Base-by-base conservation (phyloP, 2,113 vertebrate genomes). In the Psilopsiagon aymara region DNA sequence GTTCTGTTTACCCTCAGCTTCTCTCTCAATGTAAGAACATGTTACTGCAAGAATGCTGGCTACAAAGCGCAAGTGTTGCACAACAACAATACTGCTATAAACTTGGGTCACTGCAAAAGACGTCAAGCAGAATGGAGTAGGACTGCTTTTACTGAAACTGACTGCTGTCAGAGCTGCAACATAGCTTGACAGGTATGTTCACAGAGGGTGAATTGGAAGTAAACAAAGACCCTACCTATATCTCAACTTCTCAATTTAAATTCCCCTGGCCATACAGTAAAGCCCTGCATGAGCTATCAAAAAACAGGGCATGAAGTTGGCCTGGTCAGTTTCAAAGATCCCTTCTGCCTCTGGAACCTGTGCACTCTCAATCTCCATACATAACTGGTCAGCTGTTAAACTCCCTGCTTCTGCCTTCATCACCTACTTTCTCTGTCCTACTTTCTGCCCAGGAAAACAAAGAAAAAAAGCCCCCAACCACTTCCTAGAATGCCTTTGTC, bases 11-110 rank as follows among this genome's bases (percentile, higher is more conserved):
- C 39, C 29, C 11, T 64, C 55, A 51, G 23, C 11, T 76, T 93
- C 47, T 41, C 7, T n/a, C 49, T 27, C 37, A 57, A 29, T 66
- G 10, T 7, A 71, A 51, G 3, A 41, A 2, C 1, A 0, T 27
- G 3, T 31, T 74, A 73, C 24, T 43, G 7, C 43, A 29, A 55
- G 27, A 13, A 6, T 33, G 19, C 4, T 44, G 69, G 29, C 25
- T 39, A 10, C 24, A 64, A 6, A 64, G 69, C n/a, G 60, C 19
- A 63, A 69, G 3, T 27, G 11, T 12, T 47, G 8, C 5, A 4
- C 3, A 5, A 59, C 13, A 69, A 25, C 23, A 64, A 18, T 19
- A 4, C 31, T 24, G 11, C 55, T 21, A 2, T 15, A 21, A 82
- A 25, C 2, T 0, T 8, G 20, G 9, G 14, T 71, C 37, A 31